phyloP scores from a whole-genome alignment of 1,140 invertebrate genomes.

The Ceratosolen fusciceps region DNA sequence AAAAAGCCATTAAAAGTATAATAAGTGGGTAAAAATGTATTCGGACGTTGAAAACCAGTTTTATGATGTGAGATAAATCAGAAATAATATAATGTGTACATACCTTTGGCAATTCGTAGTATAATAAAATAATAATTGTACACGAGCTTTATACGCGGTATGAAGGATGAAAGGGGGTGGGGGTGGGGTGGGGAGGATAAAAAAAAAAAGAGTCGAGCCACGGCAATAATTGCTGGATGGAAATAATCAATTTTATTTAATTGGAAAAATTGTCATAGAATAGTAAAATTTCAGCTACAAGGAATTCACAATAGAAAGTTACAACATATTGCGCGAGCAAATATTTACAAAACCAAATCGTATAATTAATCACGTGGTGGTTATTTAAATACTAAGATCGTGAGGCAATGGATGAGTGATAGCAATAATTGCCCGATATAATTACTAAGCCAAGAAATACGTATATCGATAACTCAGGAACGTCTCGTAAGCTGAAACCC shows the following conservation, averaged over 20 bases:
- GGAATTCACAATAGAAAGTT: neutral
- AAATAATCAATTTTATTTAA: constrained; percentile 37
- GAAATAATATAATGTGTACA: neutral
- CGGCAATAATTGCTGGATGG: neutral
- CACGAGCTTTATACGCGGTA: too few species aligned
- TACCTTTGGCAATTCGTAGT: neutral
- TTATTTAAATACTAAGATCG: constrained; percentile 25
- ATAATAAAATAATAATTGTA: neutral
- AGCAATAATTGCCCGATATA: neutral
- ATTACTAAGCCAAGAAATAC: constrained; percentile 11
- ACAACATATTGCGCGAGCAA: constrained; percentile 33
- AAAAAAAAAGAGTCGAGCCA: neutral
- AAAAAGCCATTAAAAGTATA: too few species aligned
- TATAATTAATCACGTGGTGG: constrained; percentile 11
- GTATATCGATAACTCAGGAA: constrained; percentile 1
- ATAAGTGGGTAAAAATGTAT: too few species aligned
- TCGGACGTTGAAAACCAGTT: neutral
- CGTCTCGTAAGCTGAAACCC: constrained; percentile 16
- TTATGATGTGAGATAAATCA: neutral
- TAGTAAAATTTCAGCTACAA: constrained; percentile 18
- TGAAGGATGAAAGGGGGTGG: too few species aligned
- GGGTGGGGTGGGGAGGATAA: too few species aligned
- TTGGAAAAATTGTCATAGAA: constrained; percentile 23
- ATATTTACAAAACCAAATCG: constrained; percentile 34
- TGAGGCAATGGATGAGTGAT: constrained; percentile 22